phyloP scores from a whole-genome alignment of 2,888 invertebrate species.

The Oligia latruncula region DNA sequence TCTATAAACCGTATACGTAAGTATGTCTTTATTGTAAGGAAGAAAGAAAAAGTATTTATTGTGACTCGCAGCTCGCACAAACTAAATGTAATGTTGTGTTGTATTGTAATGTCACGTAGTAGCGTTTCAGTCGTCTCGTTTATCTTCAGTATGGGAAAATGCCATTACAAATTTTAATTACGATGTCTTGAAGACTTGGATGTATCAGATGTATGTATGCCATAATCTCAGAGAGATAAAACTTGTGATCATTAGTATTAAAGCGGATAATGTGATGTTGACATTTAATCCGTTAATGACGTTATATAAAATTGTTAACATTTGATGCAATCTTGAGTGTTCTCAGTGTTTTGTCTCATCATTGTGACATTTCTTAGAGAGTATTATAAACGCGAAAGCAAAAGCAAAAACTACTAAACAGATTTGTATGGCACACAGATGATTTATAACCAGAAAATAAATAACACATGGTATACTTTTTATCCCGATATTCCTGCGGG shows the following conservation, averaged over 20 bases:
- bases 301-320: conserved; percentile 29
- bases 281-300: conserved; percentile 40
- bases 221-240: conserved; percentile 40
- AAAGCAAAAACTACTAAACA: too few relatives aligned
- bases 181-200: conserved; percentile 14
- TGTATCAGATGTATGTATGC: conserved; percentile 25
- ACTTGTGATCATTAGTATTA: conserved; percentile 27
- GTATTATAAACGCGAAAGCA: too few relatives aligned
- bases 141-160: conserved; percentile 21
- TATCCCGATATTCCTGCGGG: too few relatives aligned
- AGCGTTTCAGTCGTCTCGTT: conserved; percentile 8
- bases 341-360: conserved; percentile 16
- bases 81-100: not conserved
- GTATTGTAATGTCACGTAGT: conserved; percentile 1
- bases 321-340: conserved; percentile 17
- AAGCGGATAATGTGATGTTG: conserved; percentile 22
- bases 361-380: conserved; percentile 20
- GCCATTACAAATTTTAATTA: conserved; percentile 34
- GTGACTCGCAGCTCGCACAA: not conserved
- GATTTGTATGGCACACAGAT: too few relatives aligned
- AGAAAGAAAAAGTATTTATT: not conserved
- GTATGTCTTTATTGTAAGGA: conserved; percentile 11
- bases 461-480: too few relatives aligned
- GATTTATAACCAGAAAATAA: too few relatives aligned
- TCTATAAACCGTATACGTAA: conserved; percentile 7